Evolutionary conservation across 2,797 vertebrate genomes (phyloP).

Genomic region (Hypotaenidia philippensis): DNA sequence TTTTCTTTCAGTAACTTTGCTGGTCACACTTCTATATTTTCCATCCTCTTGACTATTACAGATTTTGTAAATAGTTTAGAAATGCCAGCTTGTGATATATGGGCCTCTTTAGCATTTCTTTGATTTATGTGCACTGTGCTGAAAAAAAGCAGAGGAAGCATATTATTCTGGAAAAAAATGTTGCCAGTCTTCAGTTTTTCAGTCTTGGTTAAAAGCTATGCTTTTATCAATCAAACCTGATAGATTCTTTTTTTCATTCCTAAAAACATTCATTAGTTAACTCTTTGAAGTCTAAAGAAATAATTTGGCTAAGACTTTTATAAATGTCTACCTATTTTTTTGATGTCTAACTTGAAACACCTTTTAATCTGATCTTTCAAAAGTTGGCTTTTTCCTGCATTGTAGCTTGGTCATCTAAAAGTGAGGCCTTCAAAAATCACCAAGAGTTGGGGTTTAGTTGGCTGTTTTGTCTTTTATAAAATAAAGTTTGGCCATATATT

Average conservation of each 20-base stretch:
- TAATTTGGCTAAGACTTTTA: not conserved
- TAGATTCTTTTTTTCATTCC: conserved; percentile 68
- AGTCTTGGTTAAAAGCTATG: conserved; percentile 77
- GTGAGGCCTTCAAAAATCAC: not conserved
- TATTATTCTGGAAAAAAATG: conserved; percentile 83
- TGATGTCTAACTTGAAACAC: not conserved
- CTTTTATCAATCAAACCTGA: conserved; percentile 84
- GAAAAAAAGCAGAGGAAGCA: conserved; percentile 87
- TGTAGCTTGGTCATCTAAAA: not conserved
- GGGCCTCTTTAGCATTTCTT: conserved; percentile 82
- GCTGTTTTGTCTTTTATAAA: not conserved
- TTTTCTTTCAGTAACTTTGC: conserved; percentile 54
- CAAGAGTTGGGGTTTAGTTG: not conserved
- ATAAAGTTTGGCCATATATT: not conserved
- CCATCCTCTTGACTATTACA: conserved; percentile 75
- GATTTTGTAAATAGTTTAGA: conserved; percentile 82
- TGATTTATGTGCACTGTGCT: conserved; percentile 85
- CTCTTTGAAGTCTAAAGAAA: conserved; percentile 59
- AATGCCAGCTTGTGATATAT: conserved; percentile 84
- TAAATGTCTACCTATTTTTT: not conserved
- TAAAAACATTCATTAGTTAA: conserved; percentile 75
- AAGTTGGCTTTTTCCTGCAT: not conserved
- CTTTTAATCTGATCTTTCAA: not conserved
- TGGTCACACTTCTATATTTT: conserved; percentile 49
- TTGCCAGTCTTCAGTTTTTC: conserved; percentile 79